Conservation (phyloP, 2,888 invertebrate species). For the Chloromyia formosa region DNA sequence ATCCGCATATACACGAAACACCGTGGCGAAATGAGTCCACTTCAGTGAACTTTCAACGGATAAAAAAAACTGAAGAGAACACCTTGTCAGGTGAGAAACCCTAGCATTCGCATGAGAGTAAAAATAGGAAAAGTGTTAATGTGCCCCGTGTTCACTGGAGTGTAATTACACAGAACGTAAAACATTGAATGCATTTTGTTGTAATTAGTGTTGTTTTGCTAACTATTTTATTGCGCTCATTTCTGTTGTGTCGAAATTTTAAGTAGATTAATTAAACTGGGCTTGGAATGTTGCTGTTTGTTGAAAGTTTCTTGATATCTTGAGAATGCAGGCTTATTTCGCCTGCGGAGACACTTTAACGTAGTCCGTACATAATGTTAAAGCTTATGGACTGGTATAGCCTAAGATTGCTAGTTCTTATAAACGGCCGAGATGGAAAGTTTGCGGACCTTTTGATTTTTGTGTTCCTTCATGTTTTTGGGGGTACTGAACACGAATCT, state of each 20-base stretch:
- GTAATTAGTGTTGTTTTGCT: constrained; percentile 19
- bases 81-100: constrained; percentile 7
- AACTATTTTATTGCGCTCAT: constrained; percentile 2
- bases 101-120: not conserved
- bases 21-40: constrained; percentile 21
- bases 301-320: not conserved
- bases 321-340: not conserved
- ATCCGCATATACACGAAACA: not conserved
- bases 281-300: not conserved
- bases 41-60: not conserved
- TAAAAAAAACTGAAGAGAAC: not conserved
- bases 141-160: constrained; percentile 6
- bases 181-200: constrained; percentile 25
- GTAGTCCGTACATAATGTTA: too few species aligned
- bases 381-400: too few species aligned
- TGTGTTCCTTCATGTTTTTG: too few species aligned
- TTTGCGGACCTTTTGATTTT: too few species aligned
- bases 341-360: too few species aligned
- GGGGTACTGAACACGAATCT: too few species aligned
- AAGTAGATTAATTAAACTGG: not conserved
- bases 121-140: constrained; percentile 31
- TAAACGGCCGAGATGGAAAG: too few species aligned
- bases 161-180: constrained; percentile 2
- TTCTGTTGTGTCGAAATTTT: not conserved
- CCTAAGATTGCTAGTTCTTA: too few species aligned